Base-by-base conservation (phyloP, 2,797 vertebrate species). In the Eurystomus glaucurus region DNA sequence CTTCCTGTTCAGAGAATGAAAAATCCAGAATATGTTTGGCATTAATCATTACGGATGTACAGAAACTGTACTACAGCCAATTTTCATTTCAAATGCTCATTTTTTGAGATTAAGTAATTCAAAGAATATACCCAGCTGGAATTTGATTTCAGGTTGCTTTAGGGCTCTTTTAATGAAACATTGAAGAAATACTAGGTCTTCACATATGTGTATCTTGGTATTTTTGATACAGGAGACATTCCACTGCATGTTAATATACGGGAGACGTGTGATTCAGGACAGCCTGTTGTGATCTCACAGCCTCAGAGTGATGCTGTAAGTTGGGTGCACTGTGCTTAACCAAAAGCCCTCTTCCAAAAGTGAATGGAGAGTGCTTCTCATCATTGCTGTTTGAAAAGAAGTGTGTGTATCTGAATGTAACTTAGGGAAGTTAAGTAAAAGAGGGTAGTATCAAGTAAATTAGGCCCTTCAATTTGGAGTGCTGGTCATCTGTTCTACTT, bases 181-280 rank as follows among this genome's bases (percentile, higher is more conserved):
- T 57, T 4, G 87, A 58, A 87, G 48, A 89, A 69, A 46, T 84
- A 69, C 9, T 92, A 20, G 6, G 7, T 79, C 31, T 86, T 96
- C 71, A 93, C 22, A 33, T 94, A 28, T 89, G 26, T 46, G 17
- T 69, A 19, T 90, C 57, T 66, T 93, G 57, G 0, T 94, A 22
- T 93, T 55, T 91, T 97, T 81, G 90, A 50, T 97, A 43, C 94
- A 99, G 99, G 99, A 93, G 99, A 99, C 26, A 48, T 99, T 96
- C 99, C 99, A 55, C 98, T 99, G 31, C 99, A 99, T 76, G 94
- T 99, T 23, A 99, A 98, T 93, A 99, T 99, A 98, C 98, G 99
- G 94, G 99, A 99, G 98, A 98, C 94, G 2, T 99, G 99, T 52
- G 99, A 99, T 97, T 97, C 85, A 65, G 99, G 99, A 60, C 98